A percentile compares a stretch with the other conserved stretches of the same genome.
phyloP scores from a whole-genome alignment of 2,888 invertebrate genomes.

The Macropis europaea region DNA sequence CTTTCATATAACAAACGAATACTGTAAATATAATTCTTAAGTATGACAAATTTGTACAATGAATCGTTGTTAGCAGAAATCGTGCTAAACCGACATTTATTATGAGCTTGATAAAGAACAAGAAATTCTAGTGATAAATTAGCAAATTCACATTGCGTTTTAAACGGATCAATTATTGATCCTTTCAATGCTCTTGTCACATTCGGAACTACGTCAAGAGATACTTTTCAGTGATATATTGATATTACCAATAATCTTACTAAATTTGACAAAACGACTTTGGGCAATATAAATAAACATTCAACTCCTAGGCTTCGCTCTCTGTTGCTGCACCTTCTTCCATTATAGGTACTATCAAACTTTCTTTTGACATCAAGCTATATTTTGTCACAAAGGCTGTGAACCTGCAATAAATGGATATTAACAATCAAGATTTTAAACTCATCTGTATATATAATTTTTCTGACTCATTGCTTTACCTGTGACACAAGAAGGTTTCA shows the following conservation, averaged over 20 bases:
- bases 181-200: slow-evolving; percentile 16
- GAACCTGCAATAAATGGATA: slow-evolving; percentile 82
- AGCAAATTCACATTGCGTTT: slow-evolving; percentile 1
- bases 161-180: slow-evolving; percentile 37
- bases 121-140: slow-evolving; percentile 30
- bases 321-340: slow-evolving; percentile 84
- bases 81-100: slow-evolving; percentile 10
- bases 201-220: slow-evolving; percentile 21
- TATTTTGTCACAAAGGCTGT: slow-evolving; percentile 99
- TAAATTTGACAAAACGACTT: slow-evolving; percentile 57
- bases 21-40: neutral
- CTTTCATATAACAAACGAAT: slow-evolving; percentile 14
- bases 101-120: slow-evolving; percentile 1
- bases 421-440: neutral
- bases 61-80: slow-evolving; percentile 12
- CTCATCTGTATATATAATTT: neutral
- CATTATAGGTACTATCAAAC: slow-evolving; percentile 97
- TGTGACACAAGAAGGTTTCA: slow-evolving; percentile 96
- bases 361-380: slow-evolving; percentile 98
- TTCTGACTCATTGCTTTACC: slow-evolving; percentile 58
- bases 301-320: slow-evolving; percentile 69
- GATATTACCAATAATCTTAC: slow-evolving; percentile 34
- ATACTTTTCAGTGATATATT: slow-evolving; percentile 18
- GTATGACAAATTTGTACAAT: slow-evolving; percentile 13
- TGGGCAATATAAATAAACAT: slow-evolving; percentile 45